Conservation (phyloP, 2,888 invertebrate genomes). For the Aproaerema taeniolella region DNA sequence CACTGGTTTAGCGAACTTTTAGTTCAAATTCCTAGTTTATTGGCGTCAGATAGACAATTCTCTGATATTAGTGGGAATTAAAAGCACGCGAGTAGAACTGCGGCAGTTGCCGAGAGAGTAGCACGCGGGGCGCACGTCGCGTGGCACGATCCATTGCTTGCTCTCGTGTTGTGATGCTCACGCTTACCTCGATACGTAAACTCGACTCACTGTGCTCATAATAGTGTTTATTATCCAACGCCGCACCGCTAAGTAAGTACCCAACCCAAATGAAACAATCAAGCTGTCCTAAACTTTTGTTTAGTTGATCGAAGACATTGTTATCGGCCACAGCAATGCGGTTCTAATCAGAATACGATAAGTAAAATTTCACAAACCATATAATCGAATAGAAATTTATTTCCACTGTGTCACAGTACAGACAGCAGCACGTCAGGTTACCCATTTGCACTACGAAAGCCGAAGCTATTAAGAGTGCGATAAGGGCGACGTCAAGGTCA, state of each 20-base stretch:
- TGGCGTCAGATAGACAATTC: constrained; percentile 3
- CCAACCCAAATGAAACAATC: not conserved
- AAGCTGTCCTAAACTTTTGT: not conserved
- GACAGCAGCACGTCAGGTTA: not conserved
- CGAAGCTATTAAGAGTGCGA: too few relatives aligned
- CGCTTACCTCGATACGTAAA: not conserved
- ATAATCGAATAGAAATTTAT: not conserved
- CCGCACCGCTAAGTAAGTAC: constrained; percentile 1
- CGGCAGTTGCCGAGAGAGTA: constrained; percentile 4
- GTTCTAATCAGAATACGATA: constrained; percentile 3
- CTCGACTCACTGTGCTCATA: not conserved
- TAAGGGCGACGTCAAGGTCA: too few relatives aligned
- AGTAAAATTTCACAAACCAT: not conserved
- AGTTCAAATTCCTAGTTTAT: too few relatives aligned
- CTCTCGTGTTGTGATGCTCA: not conserved
- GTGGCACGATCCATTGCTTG: not conserved
- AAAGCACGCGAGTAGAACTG: constrained; percentile 2
- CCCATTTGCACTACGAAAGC: not conserved
- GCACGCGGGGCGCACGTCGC: constrained; percentile 3
- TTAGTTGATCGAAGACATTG: not conserved
- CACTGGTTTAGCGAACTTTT: too few relatives aligned
- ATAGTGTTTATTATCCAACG: constrained; percentile 5
- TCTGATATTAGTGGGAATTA: constrained; percentile 6
- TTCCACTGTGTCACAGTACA: not conserved
- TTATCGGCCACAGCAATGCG: not conserved